Evolutionary conservation across 2,888 invertebrate species (phyloP), one percentile per base, ranked within the genome.

Genomic region (Cetonia aurata): DNA sequence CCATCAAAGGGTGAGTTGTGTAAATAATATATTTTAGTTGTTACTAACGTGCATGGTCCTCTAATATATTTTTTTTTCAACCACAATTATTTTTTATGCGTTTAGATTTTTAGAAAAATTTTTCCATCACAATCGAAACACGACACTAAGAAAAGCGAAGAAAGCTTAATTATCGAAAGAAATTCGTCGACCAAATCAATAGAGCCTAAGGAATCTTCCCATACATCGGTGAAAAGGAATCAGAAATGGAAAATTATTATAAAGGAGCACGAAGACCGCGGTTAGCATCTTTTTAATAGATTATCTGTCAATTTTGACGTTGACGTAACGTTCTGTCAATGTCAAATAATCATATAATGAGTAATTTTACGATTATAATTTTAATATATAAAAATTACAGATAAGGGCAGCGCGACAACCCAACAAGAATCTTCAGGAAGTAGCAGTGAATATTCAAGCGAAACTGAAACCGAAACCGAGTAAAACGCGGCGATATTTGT

Each of bases 191-290:
- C 15, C 46, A 37, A 50, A 50, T 13, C 4, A 3, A 48, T 6
- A 4, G 31, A 46, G 19, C 56, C 13, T n/a, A 44, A 41, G 2
- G 13, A 13, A 10, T 12, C 37, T 25, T 52, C 17, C 2, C 33
- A n/a, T 10, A 37, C 3, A 12, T 37, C 17, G 4, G 10, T 50
- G 12, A 65, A 37, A 10, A 65, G 50, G 37, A 75, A 69, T 70
- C 71, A 73, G 42, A 77, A 76, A 50, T 77, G 77, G 76, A 77
- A 77, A 72, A 76, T 77, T 65, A 77, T 77, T 41, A 75, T 77
- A 52, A 76, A 76, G 62, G 76, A 76, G 56, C 75, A 73, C 55
- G 69, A 69, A 70, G 50, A 52, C 6, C 37, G 50, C 57, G 52
- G 60, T 17, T 17, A 52, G 37, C 1, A 50, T 50, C n/a, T 50